A percentile compares a stretch with the other conserved stretches of the same genome.
phyloP scores from a whole-genome alignment of 2,888 invertebrate species.

The Chydorus sphaericus region DNA sequence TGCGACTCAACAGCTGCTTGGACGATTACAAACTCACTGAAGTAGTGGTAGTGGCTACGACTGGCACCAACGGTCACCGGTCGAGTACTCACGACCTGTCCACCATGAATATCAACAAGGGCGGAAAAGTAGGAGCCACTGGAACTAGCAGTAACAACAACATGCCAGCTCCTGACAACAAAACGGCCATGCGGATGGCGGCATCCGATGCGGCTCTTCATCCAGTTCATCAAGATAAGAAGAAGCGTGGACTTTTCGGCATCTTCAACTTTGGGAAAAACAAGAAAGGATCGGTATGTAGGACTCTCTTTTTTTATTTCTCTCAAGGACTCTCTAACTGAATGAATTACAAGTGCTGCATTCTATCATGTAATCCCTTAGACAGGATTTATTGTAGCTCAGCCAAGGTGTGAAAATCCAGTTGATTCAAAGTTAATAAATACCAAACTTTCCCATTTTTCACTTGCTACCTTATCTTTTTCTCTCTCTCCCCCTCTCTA shows the following conservation, averaged over 20 bases:
- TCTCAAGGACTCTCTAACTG: no score
- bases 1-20: constrained; percentile 41
- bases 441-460: no score
- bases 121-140: constrained; percentile 35
- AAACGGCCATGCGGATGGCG: constrained; percentile 17
- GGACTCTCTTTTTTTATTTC: no score
- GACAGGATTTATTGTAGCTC: no score
- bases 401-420: no score
- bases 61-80: not conserved
- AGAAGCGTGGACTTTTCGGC: constrained; percentile 25
- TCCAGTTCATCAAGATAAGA: not conserved
- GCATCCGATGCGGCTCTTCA: constrained; percentile 17
- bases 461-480: no score
- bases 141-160: constrained; percentile 29
- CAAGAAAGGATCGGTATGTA: constrained; percentile 29
- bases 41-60: constrained; percentile 38
- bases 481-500: no score
- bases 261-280: constrained; percentile 23
- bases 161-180: constrained; percentile 35
- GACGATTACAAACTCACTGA: constrained; percentile 49
- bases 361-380: no score
- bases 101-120: constrained; percentile 21
- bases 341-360: no score
- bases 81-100: constrained; percentile 27
- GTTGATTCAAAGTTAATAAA: no score